Conservation (phyloP, 2,888 invertebrate genomes). For the Busseola fusca region DNA sequence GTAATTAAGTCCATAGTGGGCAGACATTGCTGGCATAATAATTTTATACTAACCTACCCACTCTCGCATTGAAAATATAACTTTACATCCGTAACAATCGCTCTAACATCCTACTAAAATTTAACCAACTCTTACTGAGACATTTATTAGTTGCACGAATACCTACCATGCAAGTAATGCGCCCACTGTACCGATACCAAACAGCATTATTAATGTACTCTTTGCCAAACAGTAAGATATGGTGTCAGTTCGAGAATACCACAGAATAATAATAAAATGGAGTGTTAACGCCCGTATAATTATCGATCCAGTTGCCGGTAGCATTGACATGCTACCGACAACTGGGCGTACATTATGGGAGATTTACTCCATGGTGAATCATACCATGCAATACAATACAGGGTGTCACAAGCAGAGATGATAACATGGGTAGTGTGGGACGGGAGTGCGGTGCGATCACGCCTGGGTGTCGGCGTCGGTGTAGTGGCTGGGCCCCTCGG, state of each 20-base stretch:
- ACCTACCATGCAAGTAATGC: constrained; percentile 26
- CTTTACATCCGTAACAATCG: constrained; percentile 66
- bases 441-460: constrained; percentile 68
- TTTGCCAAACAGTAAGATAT: constrained; percentile 30
- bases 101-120: constrained; percentile 60
- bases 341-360: no score
- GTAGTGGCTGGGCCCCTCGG: constrained; percentile 93
- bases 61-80: constrained; percentile 56
- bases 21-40: constrained; percentile 35
- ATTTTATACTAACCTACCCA: constrained; percentile 40
- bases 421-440: constrained; percentile 2
- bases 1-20: constrained; percentile 36
- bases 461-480: constrained; percentile 89
- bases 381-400: constrained; percentile 9
- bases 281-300: not conserved
- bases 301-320: not conserved
- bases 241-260: constrained; percentile 20
- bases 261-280: constrained; percentile 33
- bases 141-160: constrained; percentile 33
- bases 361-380: constrained; percentile 11
- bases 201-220: no score
- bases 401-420: constrained; percentile 54
- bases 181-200: constrained; percentile 26
- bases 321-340: no score
- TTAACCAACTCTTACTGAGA: constrained; percentile 46